A percentile compares a stretch with the other conserved stretches of the same genome.
Conservation (phyloP, 2,113 vertebrate species). For the Oncorhynchus nerka region DNA sequence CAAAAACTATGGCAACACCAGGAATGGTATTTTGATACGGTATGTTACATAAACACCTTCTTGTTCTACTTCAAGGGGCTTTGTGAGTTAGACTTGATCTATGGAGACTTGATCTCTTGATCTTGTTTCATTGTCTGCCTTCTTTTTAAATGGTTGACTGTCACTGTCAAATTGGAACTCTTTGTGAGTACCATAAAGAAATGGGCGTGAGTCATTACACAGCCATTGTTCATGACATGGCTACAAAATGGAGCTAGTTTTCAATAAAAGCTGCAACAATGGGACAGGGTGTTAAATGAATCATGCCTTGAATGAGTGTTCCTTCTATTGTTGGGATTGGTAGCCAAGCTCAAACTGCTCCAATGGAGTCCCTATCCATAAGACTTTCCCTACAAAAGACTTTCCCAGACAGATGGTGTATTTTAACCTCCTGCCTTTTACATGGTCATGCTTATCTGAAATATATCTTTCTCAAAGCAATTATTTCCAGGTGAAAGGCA, state of each 20-base stretch:
- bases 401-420: neutral
- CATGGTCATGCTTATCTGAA: neutral
- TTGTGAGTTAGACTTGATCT: constrained; percentile 40
- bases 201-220: constrained; percentile 54
- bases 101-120: constrained; percentile 44
- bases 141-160: constrained; percentile 31
- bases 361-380: neutral
- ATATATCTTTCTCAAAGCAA: neutral
- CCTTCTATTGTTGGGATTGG: constrained; percentile 22
- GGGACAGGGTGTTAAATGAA: constrained; percentile 53
- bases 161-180: constrained; percentile 49
- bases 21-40: neutral
- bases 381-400: neutral
- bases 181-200: constrained; percentile 52
- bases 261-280: constrained; percentile 29
- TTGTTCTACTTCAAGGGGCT: constrained; percentile 9
- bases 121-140: constrained; percentile 46
- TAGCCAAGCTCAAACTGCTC: neutral
- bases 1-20: constrained; percentile 26
- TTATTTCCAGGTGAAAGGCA: neutral
- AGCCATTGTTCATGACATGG: constrained; percentile 50
- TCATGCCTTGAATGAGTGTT: constrained; percentile 47
- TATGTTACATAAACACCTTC: constrained; percentile 3
- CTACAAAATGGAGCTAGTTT: constrained; percentile 48
- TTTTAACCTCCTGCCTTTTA: neutral